phyloP scores from a whole-genome alignment of 2,888 invertebrate genomes.

The Megamerina dolium region DNA sequence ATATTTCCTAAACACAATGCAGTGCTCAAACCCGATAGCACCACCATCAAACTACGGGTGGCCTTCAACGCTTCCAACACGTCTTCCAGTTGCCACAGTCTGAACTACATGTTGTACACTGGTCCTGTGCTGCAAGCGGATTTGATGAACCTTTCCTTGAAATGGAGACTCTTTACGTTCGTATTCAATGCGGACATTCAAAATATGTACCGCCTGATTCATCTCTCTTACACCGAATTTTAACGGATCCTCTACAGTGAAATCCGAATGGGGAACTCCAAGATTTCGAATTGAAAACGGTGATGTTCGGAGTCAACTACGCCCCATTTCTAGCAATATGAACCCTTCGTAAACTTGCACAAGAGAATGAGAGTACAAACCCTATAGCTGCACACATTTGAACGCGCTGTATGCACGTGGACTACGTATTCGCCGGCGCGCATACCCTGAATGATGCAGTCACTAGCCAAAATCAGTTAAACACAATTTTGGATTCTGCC shows the following conservation, averaged over 20 bases:
- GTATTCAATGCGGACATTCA: constrained; percentile 20
- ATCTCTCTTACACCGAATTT: constrained; percentile 11
- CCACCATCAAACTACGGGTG: constrained; percentile 17
- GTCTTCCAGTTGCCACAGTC: constrained; percentile 10
- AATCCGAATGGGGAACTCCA: background rate
- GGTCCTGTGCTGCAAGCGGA: constrained; percentile 18
- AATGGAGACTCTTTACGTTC: constrained; percentile 14
- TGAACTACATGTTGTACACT: constrained; percentile 15
- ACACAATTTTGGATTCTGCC: too few species aligned
- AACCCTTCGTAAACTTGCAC: constrained; percentile 12
- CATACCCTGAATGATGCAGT: too few species aligned
- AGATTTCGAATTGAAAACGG: constrained; percentile 13
- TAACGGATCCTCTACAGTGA: constrained; percentile 19
- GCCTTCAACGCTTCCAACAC: constrained; percentile 21
- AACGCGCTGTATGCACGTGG: too few species aligned
- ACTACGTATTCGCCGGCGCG: too few species aligned
- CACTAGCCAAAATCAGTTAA: too few species aligned
- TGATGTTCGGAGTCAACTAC: constrained; percentile 20
- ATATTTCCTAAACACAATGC: too few species aligned
- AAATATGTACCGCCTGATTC: constrained; percentile 22
- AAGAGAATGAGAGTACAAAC: constrained; percentile 5
- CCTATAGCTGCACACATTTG: too few species aligned
- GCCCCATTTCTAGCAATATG: constrained; percentile 20
- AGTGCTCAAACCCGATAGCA: constrained; percentile 14
- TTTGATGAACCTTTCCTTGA: constrained; percentile 9